Evolutionary conservation across 2,797 vertebrate genomes (phyloP).

Genomic region (Sebastes oblongus): DNA sequence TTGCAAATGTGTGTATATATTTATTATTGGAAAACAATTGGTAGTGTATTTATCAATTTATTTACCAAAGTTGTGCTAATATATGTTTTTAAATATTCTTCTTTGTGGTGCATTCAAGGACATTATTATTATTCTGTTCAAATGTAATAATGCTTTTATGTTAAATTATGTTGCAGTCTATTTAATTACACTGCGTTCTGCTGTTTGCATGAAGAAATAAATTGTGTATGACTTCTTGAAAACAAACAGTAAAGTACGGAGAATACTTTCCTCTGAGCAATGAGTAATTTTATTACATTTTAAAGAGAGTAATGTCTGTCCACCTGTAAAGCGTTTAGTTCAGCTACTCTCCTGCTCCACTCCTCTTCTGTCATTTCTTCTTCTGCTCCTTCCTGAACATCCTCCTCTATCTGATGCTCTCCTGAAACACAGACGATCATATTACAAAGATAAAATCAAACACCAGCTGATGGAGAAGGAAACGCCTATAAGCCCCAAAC

Average conservation of each 20-base stretch:
- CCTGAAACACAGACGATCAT: not conserved
- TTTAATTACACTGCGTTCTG: not conserved
- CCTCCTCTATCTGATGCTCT: conserved; percentile 72
- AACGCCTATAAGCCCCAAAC: not conserved
- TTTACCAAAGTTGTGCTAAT: no score
- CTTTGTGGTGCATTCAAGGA: no score
- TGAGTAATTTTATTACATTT: not conserved
- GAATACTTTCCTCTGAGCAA: no score
- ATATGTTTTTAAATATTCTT: no score
- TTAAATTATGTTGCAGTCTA: no score
- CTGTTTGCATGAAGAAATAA: not conserved
- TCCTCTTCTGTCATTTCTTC: conserved; percentile 89
- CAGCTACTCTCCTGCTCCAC: conserved; percentile 85
- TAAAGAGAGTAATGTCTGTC: conserved; percentile 1
- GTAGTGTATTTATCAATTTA: no score
- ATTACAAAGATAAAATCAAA: not conserved
- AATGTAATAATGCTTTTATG: no score
- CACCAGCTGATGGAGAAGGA: not conserved
- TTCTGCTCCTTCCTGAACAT: conserved; percentile 43
- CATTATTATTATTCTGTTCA: no score
- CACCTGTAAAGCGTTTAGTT: conserved; percentile 89
- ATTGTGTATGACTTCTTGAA: not conserved
- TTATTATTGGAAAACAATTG: no score
- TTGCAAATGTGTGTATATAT: no score
- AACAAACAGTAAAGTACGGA: no score